Base-by-base conservation (phyloP, 2,113 vertebrate genomes). In the Maccullochella peelii region DNA sequence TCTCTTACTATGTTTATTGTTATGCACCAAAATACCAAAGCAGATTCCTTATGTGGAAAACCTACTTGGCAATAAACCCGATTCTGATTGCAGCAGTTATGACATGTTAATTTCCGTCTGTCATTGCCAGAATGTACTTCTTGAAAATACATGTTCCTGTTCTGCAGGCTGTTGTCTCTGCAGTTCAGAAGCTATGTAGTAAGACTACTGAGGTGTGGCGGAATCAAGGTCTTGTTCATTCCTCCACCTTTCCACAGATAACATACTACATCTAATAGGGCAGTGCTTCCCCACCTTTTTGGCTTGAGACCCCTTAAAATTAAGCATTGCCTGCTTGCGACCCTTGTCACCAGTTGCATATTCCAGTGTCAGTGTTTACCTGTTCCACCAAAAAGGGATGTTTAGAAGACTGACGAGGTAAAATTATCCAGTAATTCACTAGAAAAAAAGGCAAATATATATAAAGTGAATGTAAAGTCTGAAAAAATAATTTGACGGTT, bases 131-230 rank as follows among this genome's bases (percentile, higher is more conserved):
- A 75, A 73, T 80, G 66, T 4, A 2, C 16, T 30, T 16, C 18
- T 12, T 42, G 0, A 58, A 72, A 54, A 57, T 0, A 21, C 40
- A 20, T 6, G 2, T 2, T 57, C 11, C 5, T 18, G 6, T 38
- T 57, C 68, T 54, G 12, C 38, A 67, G 38, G 63, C 63, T 73
- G 67, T 65, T 63, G 27, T 36, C 16, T 62, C 44, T 65, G 55
- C 12, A 36, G 21, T 5, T 58, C 23, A 67, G 40, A 25, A 18
- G 1, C 10, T 50, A 33, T 65, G 49, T 16, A 2, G 18, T 8
- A n/a, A 25, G 12, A 82, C 8, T 21, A 4, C 27, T 25, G 23
- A 85, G 82, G 62, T 55, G 57, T 74, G 68, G 72, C 40, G 62
- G 21, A 59, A 2, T n/a, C 25, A n/a, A 27, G 2, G 20, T 18